Base-by-base conservation (phyloP, 2,888 invertebrate genomes). In the Dicroscelio sp. region DNA sequence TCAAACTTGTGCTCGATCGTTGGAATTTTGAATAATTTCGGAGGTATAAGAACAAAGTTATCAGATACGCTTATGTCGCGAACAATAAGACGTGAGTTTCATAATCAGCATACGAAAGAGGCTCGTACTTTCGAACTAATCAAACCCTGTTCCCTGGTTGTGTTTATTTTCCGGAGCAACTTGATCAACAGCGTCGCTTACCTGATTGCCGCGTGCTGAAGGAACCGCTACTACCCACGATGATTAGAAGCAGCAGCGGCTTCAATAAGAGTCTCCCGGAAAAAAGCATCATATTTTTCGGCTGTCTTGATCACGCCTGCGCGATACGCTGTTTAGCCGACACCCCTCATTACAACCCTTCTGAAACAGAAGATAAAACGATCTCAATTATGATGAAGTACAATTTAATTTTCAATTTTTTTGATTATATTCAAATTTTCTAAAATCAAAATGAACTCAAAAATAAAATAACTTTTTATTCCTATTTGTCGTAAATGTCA, bases 261-360 rank as follows among this genome's bases (percentile, higher is more conserved):
- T 94, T 94, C 94, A 95, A 95, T 92, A 95, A 95, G 95, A 95
- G 93, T 93, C 94, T 95, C 94, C 94, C 94, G 93, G 95, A 95
- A 93, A 95, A 95, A 95, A 95, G 96, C 90, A 87, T 89, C 96
- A 96, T 96, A 95, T 96, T 88, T 85, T 88, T 85, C 94, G 94
- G 93, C 93, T 94, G 92, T 94, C 94, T 94, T 89, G 91, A 92
- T 86, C 90, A 91, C 96, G 95, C 96, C 94, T 95, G 95, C 95
- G 95, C 95, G 95, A 95, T 95, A 89, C 94, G 90, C 92, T 93
- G 67, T 79, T 96, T 95, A 96, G 93, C 96, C 96, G 93, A 95
- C 96, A 95, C 96, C 96, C 96, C 96, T 96, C 96, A 96, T 96
- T 94, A 96, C 96, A 95, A 92, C 95, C 92, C 92, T 93, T 92